Evolutionary conservation across 2,113 vertebrate genomes (phyloP), one percentile per base, ranked within the genome.

Genomic region (Aythya baeri): DNA sequence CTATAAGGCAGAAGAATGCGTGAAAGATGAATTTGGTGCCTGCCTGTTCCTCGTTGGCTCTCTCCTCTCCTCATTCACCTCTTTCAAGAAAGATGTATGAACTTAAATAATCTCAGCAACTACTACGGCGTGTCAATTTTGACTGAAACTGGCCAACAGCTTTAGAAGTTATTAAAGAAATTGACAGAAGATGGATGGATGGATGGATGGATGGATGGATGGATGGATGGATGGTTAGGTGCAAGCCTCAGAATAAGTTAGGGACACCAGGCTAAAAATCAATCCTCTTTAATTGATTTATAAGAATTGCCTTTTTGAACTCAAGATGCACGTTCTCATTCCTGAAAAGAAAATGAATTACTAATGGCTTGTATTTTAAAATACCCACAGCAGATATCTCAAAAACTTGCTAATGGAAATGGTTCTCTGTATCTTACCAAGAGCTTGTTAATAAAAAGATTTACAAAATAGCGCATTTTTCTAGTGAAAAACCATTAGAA

Each of bases 101-200:
- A 88, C 55, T 77, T 77, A 73, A 86, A 88, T 91, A 90, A 86
- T 58, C 79, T 80, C 79, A 94, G 75, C 34, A 91, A 31, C 63
- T 77, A 86, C 36, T 26, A 86, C 0, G 2, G 23, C 4, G 27
- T 77, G 59, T 71, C 63, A 88, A 46, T 71, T 92, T 93, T 74
- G 68, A 88, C 27, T 3, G 2, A 88, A 94, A 95, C 43, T 81
- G 83, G 68, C 17, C 86, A 94, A 90, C 31, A 94, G 68, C 46
- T 93, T 94, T 59, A 83, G 66, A 92, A 77, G 55, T 86, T 86
- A 93, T 80, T 93, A 74, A 86, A 86, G 59, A 55, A 74, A 71
- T 0, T 8, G 44, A 55, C n/a, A 54, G 76, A 93, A 93, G 55
- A 90, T 63, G 46, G 34, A 26, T 52, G 50, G 70, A 93, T 80